Evolutionary conservation across 2,888 invertebrate genomes (phyloP).

Genomic region (Leptinotarsa peninsularis): DNA sequence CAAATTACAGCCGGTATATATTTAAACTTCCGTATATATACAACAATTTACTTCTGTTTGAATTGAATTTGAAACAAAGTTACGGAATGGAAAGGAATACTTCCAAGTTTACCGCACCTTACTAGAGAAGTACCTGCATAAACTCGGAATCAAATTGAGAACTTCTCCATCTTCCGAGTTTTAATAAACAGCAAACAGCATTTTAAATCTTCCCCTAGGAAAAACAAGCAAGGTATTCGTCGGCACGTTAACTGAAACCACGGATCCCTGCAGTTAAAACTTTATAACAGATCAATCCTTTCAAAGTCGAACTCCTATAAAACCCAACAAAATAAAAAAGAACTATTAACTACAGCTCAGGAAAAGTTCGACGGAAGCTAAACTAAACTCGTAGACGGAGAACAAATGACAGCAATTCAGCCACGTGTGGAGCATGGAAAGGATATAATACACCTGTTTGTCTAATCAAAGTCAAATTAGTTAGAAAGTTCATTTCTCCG

Average conservation of each 20-base stretch:
- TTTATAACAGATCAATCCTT: slow-evolving; percentile 59
- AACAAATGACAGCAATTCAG: slow-evolving; percentile 50
- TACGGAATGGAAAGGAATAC: background rate
- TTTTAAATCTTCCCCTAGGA: slow-evolving; percentile 1
- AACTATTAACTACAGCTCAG: slow-evolving; percentile 60
- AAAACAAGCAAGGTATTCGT: slow-evolving; percentile 25
- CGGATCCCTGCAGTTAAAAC: slow-evolving; percentile 48
- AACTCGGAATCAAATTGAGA: slow-evolving; percentile 7
- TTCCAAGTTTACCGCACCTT: slow-evolving; percentile 1
- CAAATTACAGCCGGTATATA: too few relatives aligned
- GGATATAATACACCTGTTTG: slow-evolving; percentile 52
- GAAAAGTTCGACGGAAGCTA: slow-evolving; percentile 56
- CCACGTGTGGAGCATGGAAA: slow-evolving; percentile 57
- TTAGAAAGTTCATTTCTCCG: slow-evolving; percentile 33
- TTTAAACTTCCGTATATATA: too few relatives aligned
- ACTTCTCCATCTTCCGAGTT: slow-evolving; percentile 10
- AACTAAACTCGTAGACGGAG: slow-evolving; percentile 54
- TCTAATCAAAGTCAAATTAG: slow-evolving; percentile 43
- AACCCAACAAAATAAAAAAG: slow-evolving; percentile 59
- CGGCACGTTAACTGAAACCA: slow-evolving; percentile 32
- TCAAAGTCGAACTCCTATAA: slow-evolving; percentile 54
- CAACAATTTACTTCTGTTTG: background rate
- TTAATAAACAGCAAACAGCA: slow-evolving; percentile 19
- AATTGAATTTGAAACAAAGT: slow-evolving; percentile 7
- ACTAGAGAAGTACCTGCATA: background rate